Conservation (phyloP, 2,888 invertebrate genomes). For the Drosophila bunnanda region DNA sequence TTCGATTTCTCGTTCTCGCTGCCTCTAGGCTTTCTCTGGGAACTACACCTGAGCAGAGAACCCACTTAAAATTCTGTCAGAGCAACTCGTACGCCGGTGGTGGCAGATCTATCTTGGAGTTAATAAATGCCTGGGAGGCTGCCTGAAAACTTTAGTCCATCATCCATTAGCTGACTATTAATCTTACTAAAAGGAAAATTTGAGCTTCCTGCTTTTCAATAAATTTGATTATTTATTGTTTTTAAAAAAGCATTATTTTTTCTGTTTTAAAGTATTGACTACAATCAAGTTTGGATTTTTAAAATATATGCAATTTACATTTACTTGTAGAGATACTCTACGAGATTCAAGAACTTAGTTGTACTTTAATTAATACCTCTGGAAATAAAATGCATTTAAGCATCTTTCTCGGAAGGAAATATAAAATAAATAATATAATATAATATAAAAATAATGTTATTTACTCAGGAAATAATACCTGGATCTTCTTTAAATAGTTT, state of each 20-base stretch:
- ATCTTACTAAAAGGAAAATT: not conserved
- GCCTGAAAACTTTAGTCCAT: not conserved
- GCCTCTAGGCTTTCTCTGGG: conserved; percentile 19
- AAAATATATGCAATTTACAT: not conserved
- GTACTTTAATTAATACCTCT: not conserved
- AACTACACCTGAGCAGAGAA: conserved; percentile 26
- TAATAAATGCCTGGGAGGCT: not conserved
- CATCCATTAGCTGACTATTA: not conserved
- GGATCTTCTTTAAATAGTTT: not conserved
- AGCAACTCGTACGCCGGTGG: not conserved
- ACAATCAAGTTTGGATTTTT: not conserved
- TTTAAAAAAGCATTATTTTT: not conserved
- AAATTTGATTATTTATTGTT: too few species aligned
- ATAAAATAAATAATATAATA: fast-evolving
- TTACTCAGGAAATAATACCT: not conserved
- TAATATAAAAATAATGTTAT: not conserved
- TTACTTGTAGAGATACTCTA: not conserved
- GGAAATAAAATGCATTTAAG: not conserved
- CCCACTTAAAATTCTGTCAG: conserved; percentile 49
- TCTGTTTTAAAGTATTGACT: not conserved
- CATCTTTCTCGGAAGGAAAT: not conserved
- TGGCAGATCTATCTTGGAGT: not conserved
- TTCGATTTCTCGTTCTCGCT: not conserved
- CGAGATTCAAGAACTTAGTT: not conserved
- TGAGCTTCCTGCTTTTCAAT: not conserved